Evolutionary conservation across 2,888 invertebrate genomes (phyloP), one percentile per base, ranked within the genome.

Genomic region (Pandemis heparana): DNA sequence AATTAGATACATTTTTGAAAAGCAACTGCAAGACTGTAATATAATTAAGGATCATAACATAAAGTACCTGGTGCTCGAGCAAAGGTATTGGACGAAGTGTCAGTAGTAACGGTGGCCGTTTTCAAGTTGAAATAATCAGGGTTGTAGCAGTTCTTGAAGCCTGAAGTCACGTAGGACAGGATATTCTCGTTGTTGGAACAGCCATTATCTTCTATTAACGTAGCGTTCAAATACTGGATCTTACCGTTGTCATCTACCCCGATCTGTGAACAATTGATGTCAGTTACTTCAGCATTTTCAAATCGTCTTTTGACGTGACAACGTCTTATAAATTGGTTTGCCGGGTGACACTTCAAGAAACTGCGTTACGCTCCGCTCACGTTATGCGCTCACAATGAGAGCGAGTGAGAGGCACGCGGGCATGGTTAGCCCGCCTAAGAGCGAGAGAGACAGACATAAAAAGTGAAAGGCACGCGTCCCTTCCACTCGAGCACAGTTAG

Each of bases 81-180:
- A 68, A 95, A 96, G 0, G 97, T 96, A 78, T 97, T 97, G 1
- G 95, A 92, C 0, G 97, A 95, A 0, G 95, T 88, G 82, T 97
- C 96, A 0, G 97, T 97, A 18, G 94, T 84, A 0, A 96, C 95
- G 59, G 83, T 78, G 0, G 86, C 92, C 0, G 86, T 86, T 67
- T 83, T 91, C 1, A 94, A 79, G 56, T 89, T 91, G 95, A 96
- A 97, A 32, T 92, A 92, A 0, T 92, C 89, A 3, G 85, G 78
- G 63, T 95, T 90, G 81, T 97, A 96, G 79, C 96, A 96, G 77
- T 95, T 95, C 7, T 87, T 85, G 67, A 95, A 91, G n/a, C 94
- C 93, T 0, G 83, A 81, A 0, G 79, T 73, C 0, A 89, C 83
- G 41, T 84, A 86, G 0, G 80, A 78, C 0, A 92, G 82, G 5